Evolutionary conservation across 2,888 invertebrate genomes (phyloP), one percentile per base, ranked within the genome.

Genomic region (Eulithis testata): DNA sequence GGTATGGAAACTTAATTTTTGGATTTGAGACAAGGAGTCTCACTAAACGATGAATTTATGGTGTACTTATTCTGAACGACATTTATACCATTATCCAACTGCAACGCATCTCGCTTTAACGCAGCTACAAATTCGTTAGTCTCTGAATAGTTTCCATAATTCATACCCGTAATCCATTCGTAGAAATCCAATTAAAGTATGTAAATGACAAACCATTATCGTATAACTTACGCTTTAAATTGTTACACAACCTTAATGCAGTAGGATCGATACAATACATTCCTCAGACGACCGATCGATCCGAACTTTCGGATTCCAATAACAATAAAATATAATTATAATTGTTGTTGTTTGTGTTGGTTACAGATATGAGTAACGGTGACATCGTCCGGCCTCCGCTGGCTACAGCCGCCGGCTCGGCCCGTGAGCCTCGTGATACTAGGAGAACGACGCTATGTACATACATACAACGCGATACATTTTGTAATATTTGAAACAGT

Each of bases 401-500:
- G 56, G 59, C 62, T 71, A 11, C 66, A 60, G 66, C 80, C 78
- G 82, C 86, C 60, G 44, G 59, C 43, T 27, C 72, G 75, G 77
- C 76, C 74, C 69, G 73, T 65, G 60, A 52, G 69, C 78, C 81
- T 78, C 86, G 89, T 85, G 86, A 86, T 82, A 86, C 84, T 80
- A 89, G 91, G 91, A 91, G 90, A 90, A 89, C 89, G 86, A 90
- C 89, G 90, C 91, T 89, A 85, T 93, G 93, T 93, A 93, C 85
- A 93, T 93, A 92, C 84, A 86, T 69, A 75, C 72, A 77, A 80
- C 77, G 83, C 86, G 84, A 88, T 85, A 89, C 88, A 85, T 91
- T 93, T 93, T 93, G 92, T 93, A 92, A 93, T 93, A 93, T 91
- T 92, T 92, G 90, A 93, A 93, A 92, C 91, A 88, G 93, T 93